These are phyloP conservation scores for Neosilurus hyrtlii DNA, from an alignment of 2,797 vertebrate genomes.

Conservation along the genomic window DNA sequence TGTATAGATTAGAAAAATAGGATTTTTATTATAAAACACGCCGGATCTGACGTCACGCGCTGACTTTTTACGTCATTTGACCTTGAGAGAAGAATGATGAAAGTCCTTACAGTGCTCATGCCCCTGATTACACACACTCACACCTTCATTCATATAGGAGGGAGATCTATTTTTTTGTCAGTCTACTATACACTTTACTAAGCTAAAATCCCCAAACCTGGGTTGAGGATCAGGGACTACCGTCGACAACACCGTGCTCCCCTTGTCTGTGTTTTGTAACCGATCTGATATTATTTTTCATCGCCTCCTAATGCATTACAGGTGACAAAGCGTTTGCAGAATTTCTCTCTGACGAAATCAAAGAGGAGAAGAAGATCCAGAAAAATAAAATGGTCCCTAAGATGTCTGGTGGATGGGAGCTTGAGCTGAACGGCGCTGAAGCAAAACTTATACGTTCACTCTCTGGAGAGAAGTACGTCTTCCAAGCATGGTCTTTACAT, in stretches of 20 bases:
- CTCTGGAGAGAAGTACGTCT: constrained; percentile 84
- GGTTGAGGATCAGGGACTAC: background rate
- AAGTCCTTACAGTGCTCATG: background rate
- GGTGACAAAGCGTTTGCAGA: constrained; percentile 91
- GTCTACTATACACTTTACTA: no score
- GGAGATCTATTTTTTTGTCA: no score
- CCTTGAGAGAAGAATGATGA: constrained; percentile 32
- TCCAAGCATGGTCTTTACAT: no score
- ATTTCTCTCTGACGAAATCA: constrained; percentile 88
- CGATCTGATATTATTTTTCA: background rate
- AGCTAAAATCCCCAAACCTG: no score
- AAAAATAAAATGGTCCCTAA: constrained; percentile 86
- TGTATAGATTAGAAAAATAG: no score
- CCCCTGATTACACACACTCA: background rate
- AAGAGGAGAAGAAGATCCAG: constrained; percentile 93
- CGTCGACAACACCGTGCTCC: background rate
- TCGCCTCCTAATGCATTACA: constrained; percentile 52
- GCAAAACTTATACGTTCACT: constrained; percentile 80
- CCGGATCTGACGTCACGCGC: background rate
- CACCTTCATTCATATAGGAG: no score
- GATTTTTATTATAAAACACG: no score
- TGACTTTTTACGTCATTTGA: constrained; percentile 1
- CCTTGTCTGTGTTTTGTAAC: background rate
- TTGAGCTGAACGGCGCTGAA: constrained; percentile 87
- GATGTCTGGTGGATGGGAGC: constrained; percentile 91